Evolutionary conservation across 92 coral and sea anemone genomes (phyloP), one percentile per base, ranked within the genome.

Genomic region (Palythoa grandis): DNA sequence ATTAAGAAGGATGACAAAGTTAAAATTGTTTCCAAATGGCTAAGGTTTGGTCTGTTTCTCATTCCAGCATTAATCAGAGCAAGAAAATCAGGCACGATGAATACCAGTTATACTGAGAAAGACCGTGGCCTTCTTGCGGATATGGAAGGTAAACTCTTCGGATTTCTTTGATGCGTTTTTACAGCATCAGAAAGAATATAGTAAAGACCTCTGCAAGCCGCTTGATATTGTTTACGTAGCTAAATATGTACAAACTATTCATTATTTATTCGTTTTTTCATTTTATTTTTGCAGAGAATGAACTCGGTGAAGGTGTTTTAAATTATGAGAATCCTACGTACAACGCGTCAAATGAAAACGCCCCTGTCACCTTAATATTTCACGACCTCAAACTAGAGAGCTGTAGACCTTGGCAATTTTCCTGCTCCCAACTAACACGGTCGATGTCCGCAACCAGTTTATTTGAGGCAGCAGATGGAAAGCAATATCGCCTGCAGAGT

Each of bases 401-500:
- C 40, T 50, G 35, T 1, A 39, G 35, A 24, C 57, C 85, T 4
- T 80, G 85, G 74, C 57, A 80, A 63, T 25, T 67, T 8, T 47
- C 85, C 16, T 67, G 74, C 74, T 65, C 74, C 1, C 58, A 50
- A 63, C 35, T 67, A 23, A 63, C 73, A 37, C 72, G 74, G 10
- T 65, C 85, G 5, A 80, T 69, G 58, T 43, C 75, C 11, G 47
- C 65, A 40, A 50, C 74, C 7, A 65, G 74, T 47, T 67, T 80
- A 40, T 50, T 65, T 13, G 85, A 80, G 11, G 24, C 73, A 43
- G 20, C 85, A 11, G 73, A 65, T 66, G 85, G 73, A 14, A 67
- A 80, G 35, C 74, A 48, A 14, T 80, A 66, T 67, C 85, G 85
- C n/a, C 40, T 80, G 74, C 85, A 80, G 60, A 67, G 66, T 80